Conservation (phyloP, 2,797 vertebrate species). For the Sitta carolinensis region DNA sequence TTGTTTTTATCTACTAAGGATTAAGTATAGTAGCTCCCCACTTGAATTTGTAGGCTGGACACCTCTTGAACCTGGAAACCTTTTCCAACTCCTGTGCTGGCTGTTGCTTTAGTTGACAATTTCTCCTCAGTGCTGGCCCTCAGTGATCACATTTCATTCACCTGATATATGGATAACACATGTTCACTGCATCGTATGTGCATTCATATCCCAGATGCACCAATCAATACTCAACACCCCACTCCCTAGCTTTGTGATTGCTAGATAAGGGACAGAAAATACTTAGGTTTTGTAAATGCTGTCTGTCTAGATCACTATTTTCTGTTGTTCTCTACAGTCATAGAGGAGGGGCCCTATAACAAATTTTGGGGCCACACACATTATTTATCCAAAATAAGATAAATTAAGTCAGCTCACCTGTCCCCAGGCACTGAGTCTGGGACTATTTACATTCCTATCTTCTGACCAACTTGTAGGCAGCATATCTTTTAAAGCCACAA, state of each 20-base stretch:
- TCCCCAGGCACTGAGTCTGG: neutral
- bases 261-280: neutral
- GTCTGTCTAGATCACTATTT: neutral
- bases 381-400: neutral
- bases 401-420: neutral
- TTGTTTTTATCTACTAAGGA: neutral
- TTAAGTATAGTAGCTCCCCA: neutral
- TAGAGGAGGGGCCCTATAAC: neutral
- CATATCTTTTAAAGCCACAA: neutral
- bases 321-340: neutral
- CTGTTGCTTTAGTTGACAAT: neutral
- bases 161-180: neutral
- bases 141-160: neutral
- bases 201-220: neutral
- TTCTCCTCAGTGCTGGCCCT: neutral
- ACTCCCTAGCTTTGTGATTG: neutral
- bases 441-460: neutral
- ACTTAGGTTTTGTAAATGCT: neutral
- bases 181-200: neutral
- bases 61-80: neutral
- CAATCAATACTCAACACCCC: fast-evolving
- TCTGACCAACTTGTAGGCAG: neutral
- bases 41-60: neutral
- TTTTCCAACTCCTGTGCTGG: fast-evolving
- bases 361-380: neutral